These are phyloP conservation scores for Tinea pellionella DNA, from an alignment of 2,888 invertebrate genomes.

Conservation along the genomic window DNA sequence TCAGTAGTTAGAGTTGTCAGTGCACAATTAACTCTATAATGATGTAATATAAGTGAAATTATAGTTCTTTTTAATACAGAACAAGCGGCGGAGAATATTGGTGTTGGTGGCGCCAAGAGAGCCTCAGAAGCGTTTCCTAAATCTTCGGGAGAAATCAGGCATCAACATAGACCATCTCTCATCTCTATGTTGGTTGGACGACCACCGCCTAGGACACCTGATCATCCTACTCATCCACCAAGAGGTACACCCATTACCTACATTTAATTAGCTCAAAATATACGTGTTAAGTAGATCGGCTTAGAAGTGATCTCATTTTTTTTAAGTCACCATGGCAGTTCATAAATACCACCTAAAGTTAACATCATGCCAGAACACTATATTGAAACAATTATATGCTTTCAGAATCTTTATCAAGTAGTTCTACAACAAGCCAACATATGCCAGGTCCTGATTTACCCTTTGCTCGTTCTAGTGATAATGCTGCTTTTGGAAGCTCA, in stretches of 20 bases:
- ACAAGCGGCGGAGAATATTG: constrained; percentile 49
- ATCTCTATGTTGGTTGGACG: constrained; percentile 56
- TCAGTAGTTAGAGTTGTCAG: no score
- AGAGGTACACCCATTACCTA: no score
- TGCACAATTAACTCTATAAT: no score
- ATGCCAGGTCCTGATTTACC: constrained; percentile 45
- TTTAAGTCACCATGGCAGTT: no score
- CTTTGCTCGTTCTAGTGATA: neutral
- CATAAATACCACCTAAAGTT: no score
- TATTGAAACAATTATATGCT: neutral
- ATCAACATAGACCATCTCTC: constrained; percentile 54
- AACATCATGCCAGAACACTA: no score
- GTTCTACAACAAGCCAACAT: constrained; percentile 67
- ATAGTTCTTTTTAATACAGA: constrained; percentile 27
- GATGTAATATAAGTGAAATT: neutral
- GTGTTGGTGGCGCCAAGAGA: constrained; percentile 43
- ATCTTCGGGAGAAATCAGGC: constrained; percentile 35
- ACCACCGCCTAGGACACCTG: constrained; percentile 45
- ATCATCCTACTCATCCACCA: constrained; percentile 36
- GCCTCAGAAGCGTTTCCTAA: constrained; percentile 65
- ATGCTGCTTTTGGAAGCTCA: neutral
- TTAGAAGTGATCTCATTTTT: no score
- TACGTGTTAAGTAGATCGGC: no score
- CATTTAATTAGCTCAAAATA: no score
- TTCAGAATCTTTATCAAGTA: constrained; percentile 71